Base-by-base conservation (phyloP, 2,888 invertebrate genomes). In the Drosophila koepferae region DNA sequence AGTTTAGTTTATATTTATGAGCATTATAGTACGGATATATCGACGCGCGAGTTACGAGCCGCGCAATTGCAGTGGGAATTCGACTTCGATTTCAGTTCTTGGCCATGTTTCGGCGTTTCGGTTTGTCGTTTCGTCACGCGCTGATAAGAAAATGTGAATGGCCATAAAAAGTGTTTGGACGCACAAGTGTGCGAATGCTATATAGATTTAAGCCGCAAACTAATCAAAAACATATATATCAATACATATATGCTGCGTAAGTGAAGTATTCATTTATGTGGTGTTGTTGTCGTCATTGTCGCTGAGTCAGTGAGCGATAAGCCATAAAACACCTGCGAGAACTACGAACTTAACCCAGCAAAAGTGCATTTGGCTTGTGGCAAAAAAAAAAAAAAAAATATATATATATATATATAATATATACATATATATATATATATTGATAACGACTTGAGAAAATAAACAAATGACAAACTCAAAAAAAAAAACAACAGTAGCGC, bases 1-100 rank as follows among this genome's bases (percentile, higher is more conserved):
- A 80, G 84, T 90, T 92, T 92, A 92, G 92, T 92, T 93, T 90
- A 92, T 92, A 92, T 93, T 92, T 92, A 93, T 93, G 92, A 88
- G 91, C 90, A 92, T 92, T 93, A 92, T 92, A 92, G 92, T 91
- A 89, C 91, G 93, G 92, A 92, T 92, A 92, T 89, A 90, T 90
- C 67, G 67, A 67, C 71, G 71, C 81, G 90, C 87, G 90, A 80
- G 78, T 70, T 81, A 61, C 64, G 61, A 66, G 53, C 61, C 36
- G 38, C 59, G 53, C 69, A 82, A 79, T 70, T 80, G 76, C 79
- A 80, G 56, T 36, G 77, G 63, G 14, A 68, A 63, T 66, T 55
- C 51, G 54, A 63, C 48, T 68, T 61, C 55, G 72, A 63, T 67
- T 80, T 63, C 60, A 68, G 46, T 63, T 61, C 40, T 66, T 49